Conservation (phyloP, 1,140 invertebrate genomes). For the Ooceraea biroi region DNA sequence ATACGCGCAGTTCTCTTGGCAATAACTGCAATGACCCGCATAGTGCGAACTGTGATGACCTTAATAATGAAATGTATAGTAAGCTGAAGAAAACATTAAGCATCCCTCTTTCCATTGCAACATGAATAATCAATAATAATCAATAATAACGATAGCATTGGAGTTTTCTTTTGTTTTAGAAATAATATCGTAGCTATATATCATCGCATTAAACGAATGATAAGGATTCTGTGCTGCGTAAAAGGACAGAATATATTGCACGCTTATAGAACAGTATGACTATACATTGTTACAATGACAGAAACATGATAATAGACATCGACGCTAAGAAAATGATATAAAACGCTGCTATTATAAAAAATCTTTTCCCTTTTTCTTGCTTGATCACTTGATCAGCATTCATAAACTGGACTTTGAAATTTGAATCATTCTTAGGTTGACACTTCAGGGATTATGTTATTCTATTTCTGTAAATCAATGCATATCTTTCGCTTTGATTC, state of each 20-base stretch:
- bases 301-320: background rate
- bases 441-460: background rate
- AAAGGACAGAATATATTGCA: background rate
- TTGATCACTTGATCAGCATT: background rate
- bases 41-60: constrained; percentile 6
- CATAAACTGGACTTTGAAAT: constrained; percentile 11
- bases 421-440: background rate
- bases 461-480: background rate
- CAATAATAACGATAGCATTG: background rate
- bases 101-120: background rate
- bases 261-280: background rate
- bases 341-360: background rate
- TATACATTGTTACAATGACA: background rate
- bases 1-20: background rate
- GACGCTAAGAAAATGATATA: background rate
- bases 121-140: background rate
- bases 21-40: background rate
- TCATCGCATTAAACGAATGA: background rate
- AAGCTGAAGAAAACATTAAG: background rate
- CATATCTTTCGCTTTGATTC: constrained; percentile 1
- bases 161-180: background rate
- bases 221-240: background rate
- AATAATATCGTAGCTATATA: background rate
- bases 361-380: background rate
- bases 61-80: background rate